A percentile compares a stretch with the other conserved stretches of the same genome.
phyloP scores from a whole-genome alignment of 2,888 invertebrate species.

The Gastracanthus pulcherrimus region DNA sequence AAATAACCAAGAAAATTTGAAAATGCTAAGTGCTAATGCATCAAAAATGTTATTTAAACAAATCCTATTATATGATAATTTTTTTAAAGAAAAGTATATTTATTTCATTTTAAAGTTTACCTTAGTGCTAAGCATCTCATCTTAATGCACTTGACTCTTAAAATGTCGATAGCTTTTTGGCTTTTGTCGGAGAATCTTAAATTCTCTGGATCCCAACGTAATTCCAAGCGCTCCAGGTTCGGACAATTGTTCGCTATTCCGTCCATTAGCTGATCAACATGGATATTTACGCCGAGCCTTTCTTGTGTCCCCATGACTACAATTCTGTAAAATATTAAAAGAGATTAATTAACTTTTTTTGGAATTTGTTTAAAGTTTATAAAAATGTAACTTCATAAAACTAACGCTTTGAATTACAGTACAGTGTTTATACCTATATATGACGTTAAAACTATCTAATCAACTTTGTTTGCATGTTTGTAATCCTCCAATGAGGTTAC shows the following conservation, averaged over 20 bases:
- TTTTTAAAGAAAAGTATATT: constrained; percentile 11
- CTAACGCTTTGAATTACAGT: no score
- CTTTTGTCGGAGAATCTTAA: constrained; percentile 99
- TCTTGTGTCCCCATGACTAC: constrained; percentile 98
- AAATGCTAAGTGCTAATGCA: no score
- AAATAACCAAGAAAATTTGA: no score
- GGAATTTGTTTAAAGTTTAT: no score
- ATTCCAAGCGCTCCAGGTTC: constrained; percentile 92
- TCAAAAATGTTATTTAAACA: no score
- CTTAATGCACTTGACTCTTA: constrained; percentile 96
- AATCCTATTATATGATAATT: no score
- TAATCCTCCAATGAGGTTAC: no score
- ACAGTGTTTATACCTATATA: no score
- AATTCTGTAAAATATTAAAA: constrained; percentile 84
- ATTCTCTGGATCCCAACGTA: constrained; percentile 99
- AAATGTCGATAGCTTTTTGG: constrained; percentile 98
- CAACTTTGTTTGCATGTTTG: no score
- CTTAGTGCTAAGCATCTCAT: constrained; percentile 95
- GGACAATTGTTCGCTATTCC: constrained; percentile 96
- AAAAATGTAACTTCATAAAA: no score
- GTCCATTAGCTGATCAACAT: constrained; percentile 98
- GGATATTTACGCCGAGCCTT: constrained; percentile 96
- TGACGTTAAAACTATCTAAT: no score
- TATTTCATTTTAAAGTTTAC: constrained; percentile 80
- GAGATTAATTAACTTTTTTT: no score